A percentile compares a stretch with the other conserved stretches of the same genome.
phyloP scores from a whole-genome alignment of 2,888 invertebrate genomes.

The Cremastobaeus sp. region DNA sequence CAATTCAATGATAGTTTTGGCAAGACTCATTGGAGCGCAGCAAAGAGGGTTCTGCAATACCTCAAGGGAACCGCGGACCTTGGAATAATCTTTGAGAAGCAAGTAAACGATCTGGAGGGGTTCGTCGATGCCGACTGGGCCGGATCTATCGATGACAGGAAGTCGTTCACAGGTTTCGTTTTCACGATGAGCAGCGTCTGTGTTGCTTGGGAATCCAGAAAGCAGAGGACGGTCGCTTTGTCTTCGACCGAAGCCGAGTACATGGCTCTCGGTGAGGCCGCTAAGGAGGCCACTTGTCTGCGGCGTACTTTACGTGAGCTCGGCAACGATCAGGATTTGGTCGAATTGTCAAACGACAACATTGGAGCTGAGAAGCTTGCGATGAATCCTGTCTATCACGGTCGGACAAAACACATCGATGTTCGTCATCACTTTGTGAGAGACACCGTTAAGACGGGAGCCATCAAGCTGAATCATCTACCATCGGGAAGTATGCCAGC shows the following conservation, averaged over 20 bases:
- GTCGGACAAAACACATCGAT: background rate
- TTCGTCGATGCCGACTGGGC: constrained; percentile 8
- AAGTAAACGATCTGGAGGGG: background rate
- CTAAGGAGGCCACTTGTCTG: background rate
- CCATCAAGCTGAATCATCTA: background rate
- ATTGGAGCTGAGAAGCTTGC: background rate
- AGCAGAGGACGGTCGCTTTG: background rate
- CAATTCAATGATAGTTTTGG: background rate
- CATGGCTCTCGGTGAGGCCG: background rate
- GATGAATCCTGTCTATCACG: background rate
- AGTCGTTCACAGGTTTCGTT: background rate
- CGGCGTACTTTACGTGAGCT: background rate
- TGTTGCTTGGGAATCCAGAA: background rate
- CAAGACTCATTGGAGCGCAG: constrained; percentile 6
- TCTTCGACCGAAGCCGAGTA: background rate
- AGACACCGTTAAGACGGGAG: background rate
- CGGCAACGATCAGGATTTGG: background rate
- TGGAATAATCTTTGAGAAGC: background rate
- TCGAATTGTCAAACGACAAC: background rate
- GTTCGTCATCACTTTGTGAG: background rate
- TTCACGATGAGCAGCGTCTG: background rate
- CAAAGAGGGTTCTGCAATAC: background rate
- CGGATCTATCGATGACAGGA: background rate
- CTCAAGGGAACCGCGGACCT: background rate
- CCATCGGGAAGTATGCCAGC: background rate